Evolutionary conservation across 2,797 vertebrate genomes (phyloP).

Genomic region (Chanos chanos): DNA sequence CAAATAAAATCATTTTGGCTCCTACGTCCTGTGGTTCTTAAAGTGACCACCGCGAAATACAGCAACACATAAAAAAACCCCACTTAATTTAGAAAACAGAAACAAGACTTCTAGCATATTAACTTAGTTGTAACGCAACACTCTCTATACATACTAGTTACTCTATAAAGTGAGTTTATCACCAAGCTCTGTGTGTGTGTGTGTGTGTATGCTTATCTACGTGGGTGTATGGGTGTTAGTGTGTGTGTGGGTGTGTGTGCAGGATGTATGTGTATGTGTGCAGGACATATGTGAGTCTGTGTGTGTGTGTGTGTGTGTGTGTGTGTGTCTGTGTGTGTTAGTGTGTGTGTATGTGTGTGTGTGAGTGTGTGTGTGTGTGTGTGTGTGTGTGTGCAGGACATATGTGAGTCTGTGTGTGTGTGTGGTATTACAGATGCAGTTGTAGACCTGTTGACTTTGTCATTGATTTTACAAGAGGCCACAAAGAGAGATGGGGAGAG

Average conservation of each 20-base stretch:
- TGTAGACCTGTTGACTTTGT: conserved; percentile 74
- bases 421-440: conserved; percentile 83
- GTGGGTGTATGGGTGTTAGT: conserved; percentile 64
- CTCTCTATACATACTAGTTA: too few relatives aligned
- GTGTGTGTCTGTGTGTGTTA: conserved; percentile 54
- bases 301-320: conserved; percentile 86
- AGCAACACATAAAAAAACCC: too few relatives aligned
- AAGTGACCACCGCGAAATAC: too few relatives aligned
- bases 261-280: too few relatives aligned
- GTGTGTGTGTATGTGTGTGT: conserved; percentile 59
- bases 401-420: conserved; percentile 87
- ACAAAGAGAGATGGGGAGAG: conserved; percentile 74
- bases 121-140: too few relatives aligned
- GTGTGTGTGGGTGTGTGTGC: conserved; percentile 84
- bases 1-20: too few relatives aligned
- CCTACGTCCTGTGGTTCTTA: too few relatives aligned
- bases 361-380: too few relatives aligned
- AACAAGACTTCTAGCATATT: too few relatives aligned
- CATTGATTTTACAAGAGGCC: conserved; percentile 77
- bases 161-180: too few relatives aligned
- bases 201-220: conserved; percentile 33
- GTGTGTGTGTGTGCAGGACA: conserved; percentile 88
- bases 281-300: conserved; percentile 83
- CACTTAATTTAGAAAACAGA: too few relatives aligned
- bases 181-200: conserved; percentile 4